phyloP scores from a whole-genome alignment of 2,113 vertebrate genomes.

The Mus spicilegus region DNA sequence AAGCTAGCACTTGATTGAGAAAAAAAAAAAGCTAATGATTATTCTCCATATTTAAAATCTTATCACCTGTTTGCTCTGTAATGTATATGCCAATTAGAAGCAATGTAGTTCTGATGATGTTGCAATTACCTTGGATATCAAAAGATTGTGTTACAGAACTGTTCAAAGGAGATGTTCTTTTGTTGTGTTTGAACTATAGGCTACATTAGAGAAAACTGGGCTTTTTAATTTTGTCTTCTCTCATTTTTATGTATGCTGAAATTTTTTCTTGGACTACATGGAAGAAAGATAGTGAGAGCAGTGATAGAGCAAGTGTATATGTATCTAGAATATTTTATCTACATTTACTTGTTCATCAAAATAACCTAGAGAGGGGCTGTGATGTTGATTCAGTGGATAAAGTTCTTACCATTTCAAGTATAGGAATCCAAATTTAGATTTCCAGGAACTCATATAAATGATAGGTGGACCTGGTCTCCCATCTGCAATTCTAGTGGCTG shows the following conservation, averaged over 20 bases:
- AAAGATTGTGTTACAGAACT: not conserved
- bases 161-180: not conserved
- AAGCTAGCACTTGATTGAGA: not conserved
- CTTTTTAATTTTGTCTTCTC: not conserved
- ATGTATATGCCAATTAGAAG: not conserved
- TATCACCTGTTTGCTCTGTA: not conserved
- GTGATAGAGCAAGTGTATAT: not conserved
- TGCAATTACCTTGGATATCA: not conserved
- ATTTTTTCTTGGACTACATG: not conserved
- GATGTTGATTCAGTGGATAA: not conserved
- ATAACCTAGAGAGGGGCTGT: not conserved
- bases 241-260: not conserved
- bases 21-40: not conserved
- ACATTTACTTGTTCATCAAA: not conserved
- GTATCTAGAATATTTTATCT: slow-evolving; percentile 25
- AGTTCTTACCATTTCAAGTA: not conserved
- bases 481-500: not conserved
- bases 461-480: not conserved
- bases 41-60: slow-evolving; percentile 1
- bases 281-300: not conserved
- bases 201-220: not conserved
- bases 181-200: not conserved
- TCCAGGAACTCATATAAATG: not conserved
- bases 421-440: not conserved
- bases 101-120: not conserved